A percentile compares a stretch with the other conserved stretches of the same genome.
Conservation (phyloP, 1,140 invertebrate species). For the Saccostrea echinata region DNA sequence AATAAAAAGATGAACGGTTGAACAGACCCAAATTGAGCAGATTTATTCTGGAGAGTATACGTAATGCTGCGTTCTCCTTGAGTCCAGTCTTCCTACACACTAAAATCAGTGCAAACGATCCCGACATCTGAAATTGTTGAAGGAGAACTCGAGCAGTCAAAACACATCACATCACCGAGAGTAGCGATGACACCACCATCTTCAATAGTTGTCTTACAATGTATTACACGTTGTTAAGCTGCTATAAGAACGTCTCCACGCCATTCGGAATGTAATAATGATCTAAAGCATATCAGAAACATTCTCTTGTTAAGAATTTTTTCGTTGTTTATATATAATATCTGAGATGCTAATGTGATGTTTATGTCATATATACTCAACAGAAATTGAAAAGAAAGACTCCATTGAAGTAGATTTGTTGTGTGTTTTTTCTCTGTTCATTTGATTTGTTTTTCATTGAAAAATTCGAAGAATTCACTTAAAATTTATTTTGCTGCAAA, state of each 20-base stretch:
- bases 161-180: not conserved
- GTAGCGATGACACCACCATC: not conserved
- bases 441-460: no score
- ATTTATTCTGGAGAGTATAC: not conserved
- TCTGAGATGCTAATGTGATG: no score
- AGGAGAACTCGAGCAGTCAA: not conserved
- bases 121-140: not conserved
- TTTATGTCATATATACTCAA: no score
- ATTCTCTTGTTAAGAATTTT: not conserved
- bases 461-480: no score
- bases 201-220: not conserved
- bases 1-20: no score
- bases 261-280: not conserved
- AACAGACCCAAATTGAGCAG: not conserved
- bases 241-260: not conserved
- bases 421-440: no score
- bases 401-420: no score
- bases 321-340: no score
- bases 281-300: not conserved
- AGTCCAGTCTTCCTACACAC: not conserved
- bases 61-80: not conserved
- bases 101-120: not conserved
- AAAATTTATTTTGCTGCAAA: no score
- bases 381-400: no score
- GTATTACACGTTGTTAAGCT: not conserved